Base-by-base conservation (phyloP, 2,113 vertebrate species). In the Actinemys pallida region DNA sequence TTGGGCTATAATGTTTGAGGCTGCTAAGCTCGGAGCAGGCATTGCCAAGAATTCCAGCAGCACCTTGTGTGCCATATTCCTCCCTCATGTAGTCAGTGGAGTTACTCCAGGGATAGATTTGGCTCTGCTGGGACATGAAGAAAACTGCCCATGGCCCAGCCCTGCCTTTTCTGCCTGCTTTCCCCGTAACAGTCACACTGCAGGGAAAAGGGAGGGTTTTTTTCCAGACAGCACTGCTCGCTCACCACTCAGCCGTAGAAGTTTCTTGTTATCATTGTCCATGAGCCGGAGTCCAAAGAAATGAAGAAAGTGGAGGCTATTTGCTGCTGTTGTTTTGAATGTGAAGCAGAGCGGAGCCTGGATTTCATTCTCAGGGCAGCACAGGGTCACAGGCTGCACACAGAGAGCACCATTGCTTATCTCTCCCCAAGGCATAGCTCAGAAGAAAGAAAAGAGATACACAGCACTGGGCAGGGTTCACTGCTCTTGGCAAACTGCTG, bases 321-420 rank as follows among this genome's bases (percentile, higher is more conserved):
- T 97, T 96, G 93, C 92, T 92, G 62, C 90, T 89, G 56, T 89
- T 98, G 94, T 93, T 97, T 97, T 94, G 96, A 96, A 96, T 93
- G 87, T 87, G 92, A 92, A 93, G 76, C 83, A 91, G 90, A 96
- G 87, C 59, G 0, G 69, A 96, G 86, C 62, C 50, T 89, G 29
- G 86, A 93, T 96, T 96, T 95, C 89, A 90, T 81, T 96, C 87
- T 86, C 86, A 69, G 95, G 86, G 87, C 49, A 20, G 87, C 87
- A 12, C 84, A 95, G 94, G 97, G 89, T 97, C 95, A 93, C 49
- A 92, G 86, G 81, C 47, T 0, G 53, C 85, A 91, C 31, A 3
- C 17, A 94, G 95, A 84, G 90, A 94, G 84, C 90, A 91, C 89
- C 94, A 92, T 95, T 14, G 6, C 89, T 96, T 96, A 94, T 93